Percentiles rank a stretch among this genome's conserved stretches.
These are phyloP conservation scores for Myotis findleyi DNA, from an alignment of 2,797 vertebrate genomes.

Conservation along the genomic window DNA sequence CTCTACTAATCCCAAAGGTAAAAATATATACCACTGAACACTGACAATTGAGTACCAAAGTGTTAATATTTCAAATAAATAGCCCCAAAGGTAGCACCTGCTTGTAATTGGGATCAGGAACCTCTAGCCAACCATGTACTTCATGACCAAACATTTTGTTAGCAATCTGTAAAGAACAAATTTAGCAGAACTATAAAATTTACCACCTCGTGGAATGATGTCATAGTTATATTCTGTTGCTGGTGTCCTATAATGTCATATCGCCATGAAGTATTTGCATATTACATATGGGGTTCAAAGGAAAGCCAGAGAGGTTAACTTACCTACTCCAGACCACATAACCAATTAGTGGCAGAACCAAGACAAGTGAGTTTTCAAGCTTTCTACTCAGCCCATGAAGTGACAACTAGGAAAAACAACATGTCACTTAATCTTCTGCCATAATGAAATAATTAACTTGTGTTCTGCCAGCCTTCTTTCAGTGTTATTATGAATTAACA, in stretches of 20 bases:
- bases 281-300: slow-evolving; percentile 50
- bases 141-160: slow-evolving; percentile 72
- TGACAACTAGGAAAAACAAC: slow-evolving; percentile 19
- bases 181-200: slow-evolving; percentile 64
- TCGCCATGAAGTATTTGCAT: slow-evolving; percentile 56
- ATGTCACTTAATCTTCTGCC: slow-evolving; percentile 35
- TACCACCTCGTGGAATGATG: slow-evolving; percentile 61
- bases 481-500: slow-evolving; percentile 44
- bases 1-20: slow-evolving; percentile 48
- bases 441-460: slow-evolving; percentile 44
- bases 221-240: slow-evolving; percentile 63
- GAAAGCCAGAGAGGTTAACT: slow-evolving; percentile 65
- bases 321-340: slow-evolving; percentile 52
- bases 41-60: slow-evolving; percentile 59
- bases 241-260: slow-evolving; percentile 69
- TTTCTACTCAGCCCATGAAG: slow-evolving; percentile 44
- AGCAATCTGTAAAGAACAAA: slow-evolving; percentile 69
- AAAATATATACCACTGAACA: slow-evolving; percentile 59
- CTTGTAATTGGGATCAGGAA: slow-evolving; percentile 63
- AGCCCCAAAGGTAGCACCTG: slow-evolving; percentile 76
- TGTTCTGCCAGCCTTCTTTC: slow-evolving; percentile 57
- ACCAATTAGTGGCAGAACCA: slow-evolving; percentile 55
- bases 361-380: slow-evolving; percentile 30
- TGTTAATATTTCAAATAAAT: slow-evolving; percentile 72
- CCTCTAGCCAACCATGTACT: slow-evolving; percentile 64